phyloP scores from a whole-genome alignment of 2,113 vertebrate species.

The Nycticorax nycticorax region DNA sequence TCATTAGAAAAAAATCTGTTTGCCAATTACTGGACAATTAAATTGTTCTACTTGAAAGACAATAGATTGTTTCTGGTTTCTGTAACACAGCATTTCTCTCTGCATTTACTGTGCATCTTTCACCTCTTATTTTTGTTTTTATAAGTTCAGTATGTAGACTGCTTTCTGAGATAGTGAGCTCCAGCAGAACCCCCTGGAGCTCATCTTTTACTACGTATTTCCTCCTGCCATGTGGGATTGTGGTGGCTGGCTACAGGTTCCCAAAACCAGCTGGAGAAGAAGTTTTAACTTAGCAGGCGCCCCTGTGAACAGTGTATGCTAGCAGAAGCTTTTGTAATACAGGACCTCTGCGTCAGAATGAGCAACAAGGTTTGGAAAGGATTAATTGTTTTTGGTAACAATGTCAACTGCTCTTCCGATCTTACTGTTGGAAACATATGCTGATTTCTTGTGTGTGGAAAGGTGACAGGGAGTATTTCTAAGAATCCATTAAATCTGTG shows the following conservation, averaged over 20 bases:
- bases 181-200: background rate
- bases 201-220: background rate
- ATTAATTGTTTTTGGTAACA: background rate
- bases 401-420: background rate
- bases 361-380: background rate
- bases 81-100: background rate
- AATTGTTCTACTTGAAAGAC: background rate
- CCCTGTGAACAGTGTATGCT: background rate
- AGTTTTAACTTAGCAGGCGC: background rate
- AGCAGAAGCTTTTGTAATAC: background rate
- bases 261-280: slow-evolving; percentile 6
- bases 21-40: background rate
- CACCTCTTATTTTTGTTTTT: background rate
- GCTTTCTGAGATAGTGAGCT: background rate
- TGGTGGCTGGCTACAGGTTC: background rate
- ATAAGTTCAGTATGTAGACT: background rate
- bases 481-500: background rate
- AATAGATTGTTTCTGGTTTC: background rate
- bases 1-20: background rate
- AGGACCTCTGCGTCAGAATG: background rate
- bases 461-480: background rate
- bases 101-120: background rate
- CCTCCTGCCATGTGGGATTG: background rate
- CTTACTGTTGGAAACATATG: background rate
- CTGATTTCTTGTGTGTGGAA: background rate